Conservation (phyloP, 2,888 invertebrate species). For the Stenchaetothrips biformis region DNA sequence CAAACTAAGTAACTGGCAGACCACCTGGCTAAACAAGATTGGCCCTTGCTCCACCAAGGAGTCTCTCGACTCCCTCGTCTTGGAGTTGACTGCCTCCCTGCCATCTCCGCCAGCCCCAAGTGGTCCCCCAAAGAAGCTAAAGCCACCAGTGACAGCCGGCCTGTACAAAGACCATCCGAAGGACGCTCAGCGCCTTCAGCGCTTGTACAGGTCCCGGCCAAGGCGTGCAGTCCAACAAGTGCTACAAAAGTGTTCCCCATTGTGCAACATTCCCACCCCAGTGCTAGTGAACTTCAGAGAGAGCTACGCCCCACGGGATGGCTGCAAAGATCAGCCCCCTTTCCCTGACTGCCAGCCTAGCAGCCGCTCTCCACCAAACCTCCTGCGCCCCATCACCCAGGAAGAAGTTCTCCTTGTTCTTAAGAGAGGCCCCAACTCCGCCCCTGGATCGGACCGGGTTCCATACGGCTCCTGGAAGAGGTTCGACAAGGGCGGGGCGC, state of each 20-base stretch:
- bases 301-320: neutral
- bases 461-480: neutral
- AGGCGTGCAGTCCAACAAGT: neutral
- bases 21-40: no score
- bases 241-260: neutral
- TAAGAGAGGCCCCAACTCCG: neutral
- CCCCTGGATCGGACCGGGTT: neutral
- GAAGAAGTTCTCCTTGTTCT: neutral
- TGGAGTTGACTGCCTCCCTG: no score
- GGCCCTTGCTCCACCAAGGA: no score
- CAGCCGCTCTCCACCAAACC: neutral
- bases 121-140: no score
- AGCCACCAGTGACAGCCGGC: no score
- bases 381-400: neutral
- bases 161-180: neutral
- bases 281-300: neutral
- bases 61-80: no score
- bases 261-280: neutral
- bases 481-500: neutral
- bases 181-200: neutral
- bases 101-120: no score
- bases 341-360: neutral
- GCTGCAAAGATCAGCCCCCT: neutral
- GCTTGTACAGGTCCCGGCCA: neutral
- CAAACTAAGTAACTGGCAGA: no score